Base-by-base conservation (phyloP, 2,113 vertebrate species). In the Amphilophus citrinellus region DNA sequence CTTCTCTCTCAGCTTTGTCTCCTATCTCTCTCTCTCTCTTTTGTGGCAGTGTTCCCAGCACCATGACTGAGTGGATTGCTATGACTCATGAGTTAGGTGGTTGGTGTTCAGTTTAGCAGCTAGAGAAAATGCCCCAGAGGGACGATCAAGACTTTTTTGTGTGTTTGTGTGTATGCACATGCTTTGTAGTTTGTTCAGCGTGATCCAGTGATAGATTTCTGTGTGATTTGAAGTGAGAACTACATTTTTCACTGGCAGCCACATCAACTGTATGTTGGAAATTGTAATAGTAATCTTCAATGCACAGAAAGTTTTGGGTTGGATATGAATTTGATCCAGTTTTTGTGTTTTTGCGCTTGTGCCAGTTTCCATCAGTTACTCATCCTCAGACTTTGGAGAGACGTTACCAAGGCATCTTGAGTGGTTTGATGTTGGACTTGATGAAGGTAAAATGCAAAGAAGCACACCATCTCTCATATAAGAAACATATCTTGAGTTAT, bases 321-420 rank as follows among this genome's bases (percentile, higher is more conserved):
- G 17, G 57, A 82, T 61, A 32, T 2, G 4, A 58, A 39, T 71
- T 73, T 87, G 9, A 86, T 53, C 62, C 10, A 10, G 27, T 75
- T n/a, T 62, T 79, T 85, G 4, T 85, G 30, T 75, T 24, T 82
- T 3, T 81, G 14, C 76, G 80, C 62, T 60, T 87, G 76, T 88
- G 50, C 73, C 92, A 99, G 98, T 99, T 99, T 94, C 98, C 98
- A 90, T 98, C 98, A 88, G 98, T 99, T 87, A 98, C 97, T 94
- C 98, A 99, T 94, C 98, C 98, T 87, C 98, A 99, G 91, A 98
- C 98, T 83, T 95, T 99, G 95, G 98, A 99, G 90, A 97, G 98
- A 94, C 94, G 98, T 95, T 99, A 99, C 88, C 96, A 99, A 92
- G 97, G 97, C 90, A 99, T 99, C 93, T 95, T 99, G 94, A 98